Conservation (phyloP, 2,113 vertebrate genomes). For the Mirza zaza region DNA sequence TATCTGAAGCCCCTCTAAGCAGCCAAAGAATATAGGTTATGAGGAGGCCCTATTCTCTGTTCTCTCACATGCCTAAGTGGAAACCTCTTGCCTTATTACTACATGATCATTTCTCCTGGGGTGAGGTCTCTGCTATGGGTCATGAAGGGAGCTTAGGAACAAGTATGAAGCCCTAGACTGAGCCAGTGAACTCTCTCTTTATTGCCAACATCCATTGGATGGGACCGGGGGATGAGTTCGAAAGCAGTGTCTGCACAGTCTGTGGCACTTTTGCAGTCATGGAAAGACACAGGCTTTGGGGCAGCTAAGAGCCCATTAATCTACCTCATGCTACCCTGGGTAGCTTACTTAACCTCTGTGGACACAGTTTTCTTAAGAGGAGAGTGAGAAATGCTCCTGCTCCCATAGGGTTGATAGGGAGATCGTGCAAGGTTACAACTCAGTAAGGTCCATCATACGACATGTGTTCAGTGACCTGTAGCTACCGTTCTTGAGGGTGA, state of each 20-base stretch:
- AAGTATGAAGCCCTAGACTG: not conserved
- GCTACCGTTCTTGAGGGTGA: not conserved
- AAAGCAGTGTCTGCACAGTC: not conserved
- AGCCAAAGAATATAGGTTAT: not conserved
- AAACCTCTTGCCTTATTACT: not conserved
- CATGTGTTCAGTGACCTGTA: not conserved
- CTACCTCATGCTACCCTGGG: not conserved
- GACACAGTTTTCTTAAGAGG: not conserved
- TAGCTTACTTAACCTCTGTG: not conserved
- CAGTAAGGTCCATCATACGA: not conserved
- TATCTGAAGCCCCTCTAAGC: not conserved
- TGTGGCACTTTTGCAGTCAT: no score
- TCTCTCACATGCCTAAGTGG: not conserved
- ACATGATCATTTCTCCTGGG: not conserved
- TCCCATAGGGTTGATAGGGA: not conserved
- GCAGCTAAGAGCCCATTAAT: not conserved
- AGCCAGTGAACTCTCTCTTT: not conserved
- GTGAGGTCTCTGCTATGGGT: not conserved
- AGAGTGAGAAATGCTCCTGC: not conserved
- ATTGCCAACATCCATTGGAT: not conserved
- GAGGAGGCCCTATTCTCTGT: not conserved
- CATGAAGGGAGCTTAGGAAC: not conserved
- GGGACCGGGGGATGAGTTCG: not conserved
- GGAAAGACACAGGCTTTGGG: not conserved
- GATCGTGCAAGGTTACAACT: not conserved